Base-by-base conservation (phyloP, 2,797 vertebrate genomes). In the Oryzias dopingdopingensis region DNA sequence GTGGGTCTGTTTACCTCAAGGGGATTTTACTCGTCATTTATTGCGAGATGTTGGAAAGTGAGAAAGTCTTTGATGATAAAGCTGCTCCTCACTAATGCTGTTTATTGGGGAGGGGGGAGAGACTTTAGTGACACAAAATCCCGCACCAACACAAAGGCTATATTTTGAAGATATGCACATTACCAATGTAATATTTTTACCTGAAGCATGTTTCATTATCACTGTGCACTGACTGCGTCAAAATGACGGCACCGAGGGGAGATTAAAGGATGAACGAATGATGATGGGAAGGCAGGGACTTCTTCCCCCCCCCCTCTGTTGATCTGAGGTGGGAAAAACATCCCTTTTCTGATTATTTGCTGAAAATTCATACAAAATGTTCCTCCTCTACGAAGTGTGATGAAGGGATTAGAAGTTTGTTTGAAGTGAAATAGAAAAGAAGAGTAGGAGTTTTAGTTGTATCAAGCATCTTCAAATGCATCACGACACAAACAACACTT, bases 11-110 rank as follows among this genome's bases (percentile, higher is more conserved):
- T 81, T 79, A 77, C 80, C 75, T 82, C 56, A 53, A 81, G 72
- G 72, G 80, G 76, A 85, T 84, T 85, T 80, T 52, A 52, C 72
- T 83, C 83, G 84, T 82, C 80, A 62, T 67, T 65, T 24, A 49
- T 65, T 48, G 52, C 73, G 63, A 62, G 65, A 58, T 69, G 70
- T 29, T 23, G 52, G 58, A 49, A 67, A 46, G 61, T 56, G 50
- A 51, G 66, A 42, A 24, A 15, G 52, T 75, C 72, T 88, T 85
- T 86, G 84, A 88, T 82, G 68, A 76, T 78, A 67, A 37, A 64
- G 67, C 79, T 49, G 1, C 65, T 46, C 51, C 54, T 72, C 62
- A 22, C 65, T 80, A 82, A 82, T 73, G 24, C 74, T 59, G 14
- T 70, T 83, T 78, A 82, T 83, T 32, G 50, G 60, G 26, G 49